Base-by-base conservation (phyloP, 2,797 vertebrate species). In the Adelosebastes latens region DNA sequence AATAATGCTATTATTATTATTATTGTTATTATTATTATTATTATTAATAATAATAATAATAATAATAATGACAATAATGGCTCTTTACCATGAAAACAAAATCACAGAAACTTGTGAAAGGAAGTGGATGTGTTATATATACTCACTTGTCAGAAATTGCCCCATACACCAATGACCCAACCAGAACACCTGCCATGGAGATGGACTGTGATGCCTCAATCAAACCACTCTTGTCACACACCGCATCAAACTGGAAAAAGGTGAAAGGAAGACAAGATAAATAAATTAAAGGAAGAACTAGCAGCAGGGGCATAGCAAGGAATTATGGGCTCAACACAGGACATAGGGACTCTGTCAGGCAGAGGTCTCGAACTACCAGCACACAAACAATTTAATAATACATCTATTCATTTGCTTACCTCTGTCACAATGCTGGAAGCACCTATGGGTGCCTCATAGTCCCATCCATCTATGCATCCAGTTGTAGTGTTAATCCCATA, bases 171-270 rank as follows among this genome's bases (percentile, higher is more conserved):
- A 97, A n/a, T 0, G 96, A 85, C 64, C 97, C 97, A 4, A 94
- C 24, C 1, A 98, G 89, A 18, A 98, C 92, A 5, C 97, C 97
- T 0, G 86, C 34, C 97, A 98, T 97, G 94, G 93, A 97, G 79
- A 97, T 31, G 0, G 96, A 96, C 89, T 97, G 97, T 1, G 96
- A 95, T 7, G 94, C 93, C 77, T 96, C 94, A 0, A 91, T 94
- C 42, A 96, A 86, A 60, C 87, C 34, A 66, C 92, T 95, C 65
- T 77, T 94, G 20, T 95, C 95, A 75, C 97, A 98, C 31, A 97
- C 97, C 76, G 14, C 5, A 39, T 39, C 36, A 39, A 39, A 39
- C 36, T 39, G 13, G 14, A 39, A 14, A 8, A 52, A 52, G 18
- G 49, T 52, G 49, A 52, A 52, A 46, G 16, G 42, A 46, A 16